phyloP scores from a whole-genome alignment of 2,113 vertebrate genomes.

The Oreocharis arfaki region DNA sequence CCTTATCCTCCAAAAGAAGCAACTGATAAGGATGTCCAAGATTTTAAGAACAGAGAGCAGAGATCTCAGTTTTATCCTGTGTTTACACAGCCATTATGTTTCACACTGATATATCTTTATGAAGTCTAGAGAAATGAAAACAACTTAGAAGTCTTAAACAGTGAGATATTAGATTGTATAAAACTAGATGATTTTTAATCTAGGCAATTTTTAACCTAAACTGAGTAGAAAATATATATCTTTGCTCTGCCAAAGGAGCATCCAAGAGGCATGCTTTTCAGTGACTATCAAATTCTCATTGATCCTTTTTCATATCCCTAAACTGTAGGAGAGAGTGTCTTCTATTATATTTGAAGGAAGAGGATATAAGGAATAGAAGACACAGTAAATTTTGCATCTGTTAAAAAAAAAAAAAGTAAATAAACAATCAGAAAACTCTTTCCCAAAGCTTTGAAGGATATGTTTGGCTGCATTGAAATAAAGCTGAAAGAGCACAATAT shows the following conservation, averaged over 20 bases:
- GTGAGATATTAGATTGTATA: background rate
- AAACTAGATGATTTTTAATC: background rate
- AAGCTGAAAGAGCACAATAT: background rate
- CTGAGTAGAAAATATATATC: background rate
- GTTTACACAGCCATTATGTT: background rate
- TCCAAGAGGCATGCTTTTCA: background rate
- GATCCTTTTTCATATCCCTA: background rate
- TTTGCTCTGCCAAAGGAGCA: background rate
- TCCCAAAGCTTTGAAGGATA: background rate
- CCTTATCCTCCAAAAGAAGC: background rate
- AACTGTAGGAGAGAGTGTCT: background rate
- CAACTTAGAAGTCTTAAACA: background rate
- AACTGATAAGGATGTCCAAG: background rate
- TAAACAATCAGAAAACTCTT: background rate
- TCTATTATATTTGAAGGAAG: background rate
- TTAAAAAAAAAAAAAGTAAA: background rate
- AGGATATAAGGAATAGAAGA: background rate
- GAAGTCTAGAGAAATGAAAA: background rate
- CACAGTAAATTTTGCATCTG: background rate
- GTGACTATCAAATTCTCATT: background rate
- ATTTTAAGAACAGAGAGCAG: background rate
- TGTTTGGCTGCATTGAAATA: background rate
- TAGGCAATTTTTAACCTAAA: background rate
- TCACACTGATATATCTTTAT: background rate
- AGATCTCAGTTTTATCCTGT: background rate